These are phyloP conservation scores for Drosophila incognita DNA, from an alignment of 2,888 invertebrate species.

Conservation along the genomic window DNA sequence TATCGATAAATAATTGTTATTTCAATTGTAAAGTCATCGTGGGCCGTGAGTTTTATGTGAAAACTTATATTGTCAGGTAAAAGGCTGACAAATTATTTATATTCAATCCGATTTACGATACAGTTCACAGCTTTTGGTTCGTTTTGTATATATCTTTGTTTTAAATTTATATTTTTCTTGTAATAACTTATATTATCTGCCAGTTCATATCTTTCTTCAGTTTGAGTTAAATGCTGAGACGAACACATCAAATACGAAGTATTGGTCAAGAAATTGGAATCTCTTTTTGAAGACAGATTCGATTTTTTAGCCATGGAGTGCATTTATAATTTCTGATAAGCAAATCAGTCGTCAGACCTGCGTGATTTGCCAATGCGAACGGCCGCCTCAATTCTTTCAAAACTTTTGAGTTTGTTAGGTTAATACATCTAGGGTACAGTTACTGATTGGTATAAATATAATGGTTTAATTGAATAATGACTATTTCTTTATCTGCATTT, in stretches of 20 bases:
- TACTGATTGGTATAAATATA: not conserved
- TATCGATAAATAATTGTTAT: not conserved
- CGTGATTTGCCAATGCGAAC: not conserved
- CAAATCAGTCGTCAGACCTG: not conserved
- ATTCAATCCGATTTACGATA: not conserved
- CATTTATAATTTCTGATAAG: not conserved
- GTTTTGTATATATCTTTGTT: not conserved
- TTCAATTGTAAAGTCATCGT: not conserved
- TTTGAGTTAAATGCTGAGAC: not conserved
- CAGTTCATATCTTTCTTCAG: not conserved
- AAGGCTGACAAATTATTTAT: not conserved
- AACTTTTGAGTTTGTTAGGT: not conserved
- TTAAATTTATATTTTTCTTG: not conserved
- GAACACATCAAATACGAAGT: too few relatives aligned
- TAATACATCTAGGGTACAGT: not conserved
- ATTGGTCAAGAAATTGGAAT: too few relatives aligned
- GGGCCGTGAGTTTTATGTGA: not conserved
- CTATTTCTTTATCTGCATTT: not conserved
- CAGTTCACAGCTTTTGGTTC: not conserved
- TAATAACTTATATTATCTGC: not conserved
- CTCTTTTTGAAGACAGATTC: not conserved
- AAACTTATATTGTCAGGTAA: not conserved
- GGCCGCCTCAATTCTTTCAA: not conserved
- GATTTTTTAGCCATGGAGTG: too few relatives aligned
- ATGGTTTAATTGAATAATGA: not conserved